Conservation (phyloP, 2,797 vertebrate genomes). For the Coregonus sp. region DNA sequence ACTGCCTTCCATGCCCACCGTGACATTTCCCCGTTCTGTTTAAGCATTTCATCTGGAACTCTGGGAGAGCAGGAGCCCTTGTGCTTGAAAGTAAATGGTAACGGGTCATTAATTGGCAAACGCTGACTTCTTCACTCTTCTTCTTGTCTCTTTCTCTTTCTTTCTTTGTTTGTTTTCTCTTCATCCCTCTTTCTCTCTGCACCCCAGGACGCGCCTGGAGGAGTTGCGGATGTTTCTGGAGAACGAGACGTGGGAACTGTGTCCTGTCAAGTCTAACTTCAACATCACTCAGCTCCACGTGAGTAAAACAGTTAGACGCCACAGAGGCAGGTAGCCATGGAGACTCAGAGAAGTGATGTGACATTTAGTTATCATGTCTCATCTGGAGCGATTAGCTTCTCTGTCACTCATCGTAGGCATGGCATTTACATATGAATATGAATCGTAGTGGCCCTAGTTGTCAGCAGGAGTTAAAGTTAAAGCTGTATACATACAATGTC, state of each 20-base stretch:
- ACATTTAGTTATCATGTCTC: neutral
- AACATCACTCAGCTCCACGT: constrained; percentile 96
- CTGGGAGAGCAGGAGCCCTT: neutral
- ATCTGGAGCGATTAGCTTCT: no score
- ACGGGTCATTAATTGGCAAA: constrained; percentile 4
- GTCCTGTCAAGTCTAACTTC: constrained; percentile 97
- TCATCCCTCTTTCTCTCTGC: neutral
- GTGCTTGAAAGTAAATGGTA: constrained; percentile 13
- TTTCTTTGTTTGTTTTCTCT: neutral
- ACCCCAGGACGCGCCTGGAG: constrained; percentile 89
- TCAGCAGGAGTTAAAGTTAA: neutral
- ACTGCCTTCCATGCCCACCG: neutral
- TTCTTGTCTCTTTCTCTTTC: no score
- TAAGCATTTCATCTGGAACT: constrained; percentile 14
- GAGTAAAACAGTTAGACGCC: constrained; percentile 58
- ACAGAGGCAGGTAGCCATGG: constrained; percentile 50
- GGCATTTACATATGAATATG: constrained; percentile 39
- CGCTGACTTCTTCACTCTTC: neutral
- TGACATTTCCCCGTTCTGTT: neutral
- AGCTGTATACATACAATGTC: neutral
- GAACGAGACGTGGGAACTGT: constrained; percentile 98
- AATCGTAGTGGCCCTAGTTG: neutral
- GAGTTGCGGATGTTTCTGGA: constrained; percentile 98
- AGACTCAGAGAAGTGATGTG: neutral
- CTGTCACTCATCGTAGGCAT: constrained; percentile 7